phyloP scores from a whole-genome alignment of 1,140 invertebrate species.

The Cydia strobilella region DNA sequence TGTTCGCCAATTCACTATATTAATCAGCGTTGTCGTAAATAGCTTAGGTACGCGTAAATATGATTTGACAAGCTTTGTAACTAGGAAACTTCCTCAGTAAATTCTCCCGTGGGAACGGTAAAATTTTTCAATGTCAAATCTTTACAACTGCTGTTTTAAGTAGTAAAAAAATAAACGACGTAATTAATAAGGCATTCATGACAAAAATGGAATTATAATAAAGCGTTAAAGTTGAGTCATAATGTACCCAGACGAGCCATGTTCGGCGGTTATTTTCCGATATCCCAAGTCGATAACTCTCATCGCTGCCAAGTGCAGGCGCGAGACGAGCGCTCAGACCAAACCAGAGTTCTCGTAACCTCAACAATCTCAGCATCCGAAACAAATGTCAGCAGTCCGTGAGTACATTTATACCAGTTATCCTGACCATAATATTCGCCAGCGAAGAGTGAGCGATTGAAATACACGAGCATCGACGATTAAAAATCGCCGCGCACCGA shows the following conservation, averaged over 20 bases:
- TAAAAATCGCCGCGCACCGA: slow-evolving; percentile 50
- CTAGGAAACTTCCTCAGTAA: not conserved
- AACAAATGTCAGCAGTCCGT: not conserved
- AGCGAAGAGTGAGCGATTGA: slow-evolving; percentile 52
- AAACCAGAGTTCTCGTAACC: not conserved
- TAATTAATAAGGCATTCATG: slow-evolving; percentile 11
- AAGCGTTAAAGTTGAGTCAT: slow-evolving; percentile 26
- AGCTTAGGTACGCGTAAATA: not conserved
- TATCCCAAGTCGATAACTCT: not conserved
- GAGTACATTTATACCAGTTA: not conserved
- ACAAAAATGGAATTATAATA: slow-evolving; percentile 26
- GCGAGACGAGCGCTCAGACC: not conserved
- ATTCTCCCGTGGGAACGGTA: not conserved
- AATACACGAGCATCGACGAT: slow-evolving; percentile 59
- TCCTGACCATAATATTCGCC: not conserved
- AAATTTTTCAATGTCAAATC: not conserved
- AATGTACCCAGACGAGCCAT: slow-evolving; percentile 17
- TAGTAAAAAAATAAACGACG: slow-evolving; percentile 2
- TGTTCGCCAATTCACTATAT: not conserved
- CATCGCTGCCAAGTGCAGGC: not conserved
- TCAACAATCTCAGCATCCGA: not conserved
- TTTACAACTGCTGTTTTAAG: slow-evolving; percentile 2
- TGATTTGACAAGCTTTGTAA: not conserved
- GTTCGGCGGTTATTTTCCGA: slow-evolving; percentile 30
- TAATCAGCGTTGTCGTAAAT: not conserved